Percentiles rank a stretch among this genome's conserved stretches.
phyloP scores from a whole-genome alignment of 1,140 invertebrate genomes.

The Formica selysi region DNA sequence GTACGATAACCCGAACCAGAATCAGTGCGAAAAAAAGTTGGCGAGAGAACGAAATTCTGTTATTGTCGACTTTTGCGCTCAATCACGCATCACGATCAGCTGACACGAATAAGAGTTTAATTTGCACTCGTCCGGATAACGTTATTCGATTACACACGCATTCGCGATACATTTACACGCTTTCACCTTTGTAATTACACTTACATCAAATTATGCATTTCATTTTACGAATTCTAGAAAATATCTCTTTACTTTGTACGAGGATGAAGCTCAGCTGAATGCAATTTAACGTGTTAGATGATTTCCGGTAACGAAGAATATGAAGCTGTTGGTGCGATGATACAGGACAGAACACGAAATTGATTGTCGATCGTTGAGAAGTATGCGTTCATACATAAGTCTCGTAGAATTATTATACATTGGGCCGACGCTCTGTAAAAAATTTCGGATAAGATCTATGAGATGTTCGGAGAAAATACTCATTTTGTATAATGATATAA shows the following conservation, averaged over 20 bases:
- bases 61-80: constrained; percentile 2
- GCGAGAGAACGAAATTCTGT: background rate
- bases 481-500: background rate
- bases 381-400: background rate
- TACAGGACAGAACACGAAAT: constrained; percentile 63
- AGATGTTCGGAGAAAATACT: background rate
- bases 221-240: background rate
- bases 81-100: background rate
- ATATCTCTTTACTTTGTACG: background rate
- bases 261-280: background rate
- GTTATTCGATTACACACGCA: constrained; percentile 5
- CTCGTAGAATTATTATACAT: constrained; percentile 7
- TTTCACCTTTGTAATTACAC: background rate
- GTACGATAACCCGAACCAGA: background rate
- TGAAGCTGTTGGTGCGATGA: constrained; percentile 12
- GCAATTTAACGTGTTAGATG: constrained; percentile 3
- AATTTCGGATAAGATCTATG: constrained; percentile 32
- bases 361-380: constrained; percentile 69
- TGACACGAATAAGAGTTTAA: constrained; percentile 19
- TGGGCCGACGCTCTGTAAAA: constrained; percentile 48
- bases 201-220: background rate
- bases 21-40: background rate
- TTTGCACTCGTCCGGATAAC: constrained; percentile 13
- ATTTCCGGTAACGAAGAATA: constrained; percentile 13
- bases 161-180: background rate